Conservation (phyloP, 2,888 invertebrate species). For the Macrosoma leucophasiata region DNA sequence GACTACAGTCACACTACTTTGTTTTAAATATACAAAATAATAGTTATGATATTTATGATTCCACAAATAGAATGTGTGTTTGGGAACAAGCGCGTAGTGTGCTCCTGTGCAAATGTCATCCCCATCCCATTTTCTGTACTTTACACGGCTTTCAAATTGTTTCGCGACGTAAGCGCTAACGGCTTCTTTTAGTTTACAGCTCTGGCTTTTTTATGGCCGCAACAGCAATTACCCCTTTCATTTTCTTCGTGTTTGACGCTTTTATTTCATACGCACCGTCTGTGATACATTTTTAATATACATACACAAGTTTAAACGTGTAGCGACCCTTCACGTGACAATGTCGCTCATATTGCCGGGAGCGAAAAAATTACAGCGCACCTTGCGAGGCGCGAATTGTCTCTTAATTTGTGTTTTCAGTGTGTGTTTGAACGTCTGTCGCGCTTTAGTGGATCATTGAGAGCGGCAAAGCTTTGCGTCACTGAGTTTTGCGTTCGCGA, state of each 20-base stretch:
- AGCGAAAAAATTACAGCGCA: slow-evolving; percentile 40
- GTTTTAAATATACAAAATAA: too few relatives aligned
- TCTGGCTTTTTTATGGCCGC: slow-evolving; percentile 52
- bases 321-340: slow-evolving; percentile 40
- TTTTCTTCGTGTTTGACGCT: slow-evolving; percentile 47
- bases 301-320: slow-evolving; percentile 49
- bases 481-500: slow-evolving; percentile 32
- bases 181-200: slow-evolving; percentile 58
- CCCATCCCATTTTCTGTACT: slow-evolving; percentile 24
- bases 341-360: slow-evolving; percentile 31
- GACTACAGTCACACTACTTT: too few relatives aligned
- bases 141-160: slow-evolving; percentile 41
- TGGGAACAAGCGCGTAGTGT: too few relatives aligned
- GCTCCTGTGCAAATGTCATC: background rate
- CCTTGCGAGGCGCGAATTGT: slow-evolving; percentile 43
- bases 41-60: too few relatives aligned
- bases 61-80: too few relatives aligned
- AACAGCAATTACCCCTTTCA: slow-evolving; percentile 62
- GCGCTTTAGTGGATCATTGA: slow-evolving; percentile 42
- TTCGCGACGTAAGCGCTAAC: slow-evolving; percentile 46
- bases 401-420: slow-evolving; percentile 47
- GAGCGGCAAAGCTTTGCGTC: slow-evolving; percentile 54
- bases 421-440: slow-evolving; percentile 35
- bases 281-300: slow-evolving; percentile 45
- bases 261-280: slow-evolving; percentile 57